Conservation (phyloP, 1,140 invertebrate species). For the Drosophila ananassae region DNA sequence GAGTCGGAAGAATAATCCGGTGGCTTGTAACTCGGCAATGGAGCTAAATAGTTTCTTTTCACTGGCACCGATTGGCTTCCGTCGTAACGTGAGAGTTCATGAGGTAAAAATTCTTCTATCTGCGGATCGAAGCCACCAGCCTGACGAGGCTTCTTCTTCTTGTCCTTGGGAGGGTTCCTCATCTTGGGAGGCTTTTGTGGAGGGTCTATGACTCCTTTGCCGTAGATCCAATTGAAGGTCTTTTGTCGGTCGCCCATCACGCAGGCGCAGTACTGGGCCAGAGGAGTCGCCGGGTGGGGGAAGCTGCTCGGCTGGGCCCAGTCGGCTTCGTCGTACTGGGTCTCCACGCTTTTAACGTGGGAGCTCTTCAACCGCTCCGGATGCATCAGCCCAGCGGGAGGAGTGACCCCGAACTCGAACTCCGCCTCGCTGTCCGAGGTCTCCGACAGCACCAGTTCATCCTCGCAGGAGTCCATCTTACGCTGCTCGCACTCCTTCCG, state of each 20-base stretch:
- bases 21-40: neutral
- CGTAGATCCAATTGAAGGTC: conserved; percentile 51
- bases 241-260: conserved; percentile 54
- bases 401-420: conserved; percentile 79
- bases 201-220: conserved; percentile 59
- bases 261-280: conserved; percentile 54
- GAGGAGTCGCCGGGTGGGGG: conserved; percentile 59
- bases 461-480: conserved; percentile 35
- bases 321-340: conserved; percentile 75
- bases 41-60: neutral
- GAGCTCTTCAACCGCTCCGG: conserved; percentile 55
- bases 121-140: conserved; percentile 26
- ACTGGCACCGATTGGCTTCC: neutral
- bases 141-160: conserved; percentile 34
- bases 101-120: neutral
- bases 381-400: conserved; percentile 74
- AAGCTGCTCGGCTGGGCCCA: conserved; percentile 57
- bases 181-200: conserved; percentile 49
- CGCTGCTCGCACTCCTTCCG: conserved; percentile 53
- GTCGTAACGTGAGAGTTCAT: neutral
- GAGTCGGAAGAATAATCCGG: conserved; percentile 12
- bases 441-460: conserved; percentile 63
- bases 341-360: conserved; percentile 50
- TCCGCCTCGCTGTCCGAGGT: conserved; percentile 75
- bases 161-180: conserved; percentile 46